Conservation (phyloP, 2,797 vertebrate species). For the Gymnothorax javanicus region DNA sequence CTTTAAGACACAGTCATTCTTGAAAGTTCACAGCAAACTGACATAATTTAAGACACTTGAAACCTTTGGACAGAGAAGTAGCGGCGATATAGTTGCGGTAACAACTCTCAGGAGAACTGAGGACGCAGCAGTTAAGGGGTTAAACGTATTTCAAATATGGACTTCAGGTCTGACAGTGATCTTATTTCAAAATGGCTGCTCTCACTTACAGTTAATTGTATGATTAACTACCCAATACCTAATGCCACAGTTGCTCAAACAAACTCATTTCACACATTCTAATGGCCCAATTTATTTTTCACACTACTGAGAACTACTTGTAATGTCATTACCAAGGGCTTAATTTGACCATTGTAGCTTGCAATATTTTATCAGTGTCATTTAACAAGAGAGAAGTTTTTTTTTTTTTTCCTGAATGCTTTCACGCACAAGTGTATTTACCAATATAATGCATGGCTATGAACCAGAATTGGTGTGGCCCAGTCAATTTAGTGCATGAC, state of each 20-base stretch:
- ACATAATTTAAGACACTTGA: not conserved
- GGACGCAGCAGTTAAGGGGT: not conserved
- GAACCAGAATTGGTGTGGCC: not conserved
- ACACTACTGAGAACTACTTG: not conserved
- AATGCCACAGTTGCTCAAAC: not conserved
- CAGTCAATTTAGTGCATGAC: not conserved
- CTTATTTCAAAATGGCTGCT: not conserved
- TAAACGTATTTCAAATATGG: not conserved
- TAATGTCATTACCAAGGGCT: not conserved
- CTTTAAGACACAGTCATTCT: not conserved
- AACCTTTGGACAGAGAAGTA: not conserved
- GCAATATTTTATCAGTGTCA: not conserved
- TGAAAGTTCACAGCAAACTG: not conserved
- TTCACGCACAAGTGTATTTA: not conserved
- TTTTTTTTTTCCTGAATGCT: not conserved
- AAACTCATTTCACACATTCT: constrained; percentile 10
- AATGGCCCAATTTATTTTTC: constrained; percentile 5
- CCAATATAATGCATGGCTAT: not conserved
- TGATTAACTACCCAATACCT: constrained; percentile 12
- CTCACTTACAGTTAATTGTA: not conserved
- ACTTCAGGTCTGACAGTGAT: not conserved
- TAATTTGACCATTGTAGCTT: not conserved
- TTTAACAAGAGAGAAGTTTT: not conserved
- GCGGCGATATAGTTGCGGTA: not conserved
- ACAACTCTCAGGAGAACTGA: not conserved